These are phyloP conservation scores for Poecilia gillii DNA, from an alignment of 2,797 vertebrate genomes.

Conservation along the genomic window DNA sequence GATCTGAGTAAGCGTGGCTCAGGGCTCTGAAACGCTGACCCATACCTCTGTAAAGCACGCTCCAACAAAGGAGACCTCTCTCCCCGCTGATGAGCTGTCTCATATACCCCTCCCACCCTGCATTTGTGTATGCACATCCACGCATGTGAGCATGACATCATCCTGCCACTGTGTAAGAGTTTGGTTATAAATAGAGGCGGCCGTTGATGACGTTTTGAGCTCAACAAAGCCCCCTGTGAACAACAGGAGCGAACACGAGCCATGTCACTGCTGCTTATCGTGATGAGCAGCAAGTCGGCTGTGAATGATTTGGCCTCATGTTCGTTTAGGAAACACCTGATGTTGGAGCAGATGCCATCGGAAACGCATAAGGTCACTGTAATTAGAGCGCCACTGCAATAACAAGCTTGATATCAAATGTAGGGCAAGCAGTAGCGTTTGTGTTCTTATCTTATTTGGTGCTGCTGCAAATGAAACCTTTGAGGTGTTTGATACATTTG, in stretches of 20 bases:
- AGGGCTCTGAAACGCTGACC: slow-evolving; percentile 37
- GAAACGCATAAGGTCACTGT: slow-evolving; percentile 20
- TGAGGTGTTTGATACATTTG: background rate
- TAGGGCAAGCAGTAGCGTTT: background rate
- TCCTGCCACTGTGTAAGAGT: slow-evolving; percentile 46
- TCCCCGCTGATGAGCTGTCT: slow-evolving; percentile 17
- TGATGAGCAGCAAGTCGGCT: slow-evolving; percentile 59
- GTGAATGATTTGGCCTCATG: slow-evolving; percentile 43
- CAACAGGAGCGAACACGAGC: slow-evolving; percentile 61
- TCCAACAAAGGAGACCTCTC: slow-evolving; percentile 21
- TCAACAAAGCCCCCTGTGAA: slow-evolving; percentile 44
- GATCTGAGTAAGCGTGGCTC: slow-evolving; percentile 39
- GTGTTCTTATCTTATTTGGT: background rate
- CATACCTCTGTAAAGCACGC: slow-evolving; percentile 18
- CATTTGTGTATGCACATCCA: background rate
- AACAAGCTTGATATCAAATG: slow-evolving; percentile 7
- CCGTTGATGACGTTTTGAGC: slow-evolving; percentile 38
- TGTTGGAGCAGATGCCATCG: slow-evolving; percentile 60
- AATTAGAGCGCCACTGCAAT: slow-evolving; percentile 5
- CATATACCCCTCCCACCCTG: background rate
- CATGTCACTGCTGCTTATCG: slow-evolving; percentile 64
- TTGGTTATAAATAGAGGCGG: slow-evolving; percentile 69
- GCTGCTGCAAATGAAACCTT: slow-evolving; percentile 1
- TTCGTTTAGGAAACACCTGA: slow-evolving; percentile 70
- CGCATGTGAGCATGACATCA: slow-evolving; percentile 58